phyloP scores from a whole-genome alignment of 2,888 invertebrate genomes.

The Crepidodera aurea region DNA sequence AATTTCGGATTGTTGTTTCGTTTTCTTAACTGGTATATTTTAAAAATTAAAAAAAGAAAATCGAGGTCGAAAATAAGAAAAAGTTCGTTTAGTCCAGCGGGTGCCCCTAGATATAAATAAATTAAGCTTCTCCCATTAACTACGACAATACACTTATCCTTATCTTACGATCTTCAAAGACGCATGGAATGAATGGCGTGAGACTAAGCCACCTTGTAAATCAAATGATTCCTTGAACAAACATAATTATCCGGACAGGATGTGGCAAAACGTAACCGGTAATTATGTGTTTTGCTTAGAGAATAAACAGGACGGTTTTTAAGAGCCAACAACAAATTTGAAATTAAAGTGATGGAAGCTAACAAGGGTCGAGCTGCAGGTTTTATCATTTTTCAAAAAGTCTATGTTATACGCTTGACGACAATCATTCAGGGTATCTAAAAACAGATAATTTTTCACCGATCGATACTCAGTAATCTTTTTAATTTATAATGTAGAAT shows the following conservation, averaged over 20 bases:
- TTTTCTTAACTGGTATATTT: no score
- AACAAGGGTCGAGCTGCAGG: background rate
- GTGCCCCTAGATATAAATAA: conserved; percentile 6
- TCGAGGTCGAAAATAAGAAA: no score
- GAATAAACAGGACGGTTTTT: conserved; percentile 11
- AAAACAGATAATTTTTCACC: no score
- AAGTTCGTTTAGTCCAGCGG: no score
- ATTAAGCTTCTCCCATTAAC: conserved; percentile 9
- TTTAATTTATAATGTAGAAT: no score
- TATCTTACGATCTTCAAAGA: conserved; percentile 3
- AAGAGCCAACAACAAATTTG: conserved; percentile 19
- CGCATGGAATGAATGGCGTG: conserved; percentile 11
- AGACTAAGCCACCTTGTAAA: conserved; percentile 25
- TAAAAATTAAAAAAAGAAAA: no score
- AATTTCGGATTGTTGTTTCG: no score
- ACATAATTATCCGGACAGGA: conserved; percentile 31
- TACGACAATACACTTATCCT: conserved; percentile 9
- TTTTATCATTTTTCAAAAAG: no score
- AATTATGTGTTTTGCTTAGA: conserved; percentile 22
- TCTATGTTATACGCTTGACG: no score
- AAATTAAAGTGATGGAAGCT: conserved; percentile 15
- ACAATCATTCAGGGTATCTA: no score
- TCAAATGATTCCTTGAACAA: conserved; percentile 25
- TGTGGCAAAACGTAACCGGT: conserved; percentile 29
- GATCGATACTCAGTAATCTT: no score